Percentiles rank a stretch among this genome's conserved stretches.
phyloP scores from a whole-genome alignment of 2,113 vertebrate species.

The Gobiocypris rarus region DNA sequence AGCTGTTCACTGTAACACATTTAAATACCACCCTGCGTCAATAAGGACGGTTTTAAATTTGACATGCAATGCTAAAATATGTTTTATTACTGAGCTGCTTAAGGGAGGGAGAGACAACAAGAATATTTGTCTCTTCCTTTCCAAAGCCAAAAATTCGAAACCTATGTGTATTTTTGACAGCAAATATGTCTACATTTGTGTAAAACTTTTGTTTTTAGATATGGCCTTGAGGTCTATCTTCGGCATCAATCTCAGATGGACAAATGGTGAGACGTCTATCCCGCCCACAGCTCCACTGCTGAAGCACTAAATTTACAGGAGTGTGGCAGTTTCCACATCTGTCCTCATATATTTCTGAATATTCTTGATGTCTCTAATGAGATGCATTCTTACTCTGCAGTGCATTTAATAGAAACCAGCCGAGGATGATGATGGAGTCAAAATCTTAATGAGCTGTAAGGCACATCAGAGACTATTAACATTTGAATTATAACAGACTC shows the following conservation, averaged over 20 bases:
- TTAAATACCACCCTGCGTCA: background rate
- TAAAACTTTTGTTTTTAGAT: background rate
- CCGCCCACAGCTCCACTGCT: background rate
- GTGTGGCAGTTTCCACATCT: constrained; percentile 8
- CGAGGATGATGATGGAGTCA: background rate
- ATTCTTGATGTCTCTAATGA: background rate
- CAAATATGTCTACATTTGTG: background rate
- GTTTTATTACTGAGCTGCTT: background rate
- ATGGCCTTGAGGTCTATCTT: constrained; percentile 1
- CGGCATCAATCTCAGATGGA: constrained; percentile 19
- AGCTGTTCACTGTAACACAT: constrained; percentile 12
- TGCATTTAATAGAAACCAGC: background rate
- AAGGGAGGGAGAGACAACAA: background rate
- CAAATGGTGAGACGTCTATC: constrained; percentile 2
- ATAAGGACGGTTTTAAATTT: background rate
- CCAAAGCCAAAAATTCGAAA: background rate
- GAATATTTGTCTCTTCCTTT: background rate
- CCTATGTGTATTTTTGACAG: background rate
- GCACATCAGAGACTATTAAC: background rate
- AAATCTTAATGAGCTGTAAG: background rate
- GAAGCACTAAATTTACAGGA: constrained; percentile 5
- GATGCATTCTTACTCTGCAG: constrained; percentile 2
- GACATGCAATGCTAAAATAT: background rate
- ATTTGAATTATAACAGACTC: background rate
- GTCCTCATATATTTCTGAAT: background rate